These are phyloP conservation scores for Blennius ocellaris DNA, from an alignment of 2,113 vertebrate genomes.

Conservation along the genomic window DNA sequence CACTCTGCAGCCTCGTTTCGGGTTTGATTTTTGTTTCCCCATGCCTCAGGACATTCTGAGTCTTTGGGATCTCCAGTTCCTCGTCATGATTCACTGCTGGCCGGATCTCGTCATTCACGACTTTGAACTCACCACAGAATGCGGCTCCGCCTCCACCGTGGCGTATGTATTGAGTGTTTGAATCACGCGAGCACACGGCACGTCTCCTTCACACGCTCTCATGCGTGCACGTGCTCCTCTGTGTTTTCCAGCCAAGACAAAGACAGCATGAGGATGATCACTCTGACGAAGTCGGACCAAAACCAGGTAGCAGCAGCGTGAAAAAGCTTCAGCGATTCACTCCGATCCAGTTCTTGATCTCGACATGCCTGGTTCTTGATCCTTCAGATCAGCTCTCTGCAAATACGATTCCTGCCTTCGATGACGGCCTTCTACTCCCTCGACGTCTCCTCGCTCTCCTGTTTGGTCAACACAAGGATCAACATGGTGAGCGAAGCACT, in stretches of 20 bases:
- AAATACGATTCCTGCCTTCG: constrained; percentile 88
- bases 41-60: constrained; percentile 86
- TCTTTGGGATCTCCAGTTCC: constrained; percentile 88
- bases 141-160: constrained; percentile 83
- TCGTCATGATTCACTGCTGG: constrained; percentile 89
- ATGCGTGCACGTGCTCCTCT: not conserved
- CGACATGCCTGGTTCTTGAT: not conserved
- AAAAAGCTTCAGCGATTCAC: not conserved
- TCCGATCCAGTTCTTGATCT: constrained; percentile 7
- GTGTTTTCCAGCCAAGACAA: constrained; percentile 85
- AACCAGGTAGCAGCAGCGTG: constrained; percentile 81
- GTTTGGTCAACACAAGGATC: constrained; percentile 88
- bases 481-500: constrained; percentile 83
- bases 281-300: constrained; percentile 81
- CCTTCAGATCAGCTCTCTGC: constrained; percentile 86
- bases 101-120: constrained; percentile 86
- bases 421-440: constrained; percentile 91
- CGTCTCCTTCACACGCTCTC: not conserved
- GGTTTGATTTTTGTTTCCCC: not conserved
- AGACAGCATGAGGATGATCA: constrained; percentile 89
- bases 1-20: not conserved
- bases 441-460: constrained; percentile 88
- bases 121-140: constrained; percentile 91
- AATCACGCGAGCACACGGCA: not conserved
- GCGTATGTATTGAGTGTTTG: constrained; percentile 73